phyloP scores from a whole-genome alignment of 2,113 vertebrate genomes.

The Brachionichthys hirsutus region DNA sequence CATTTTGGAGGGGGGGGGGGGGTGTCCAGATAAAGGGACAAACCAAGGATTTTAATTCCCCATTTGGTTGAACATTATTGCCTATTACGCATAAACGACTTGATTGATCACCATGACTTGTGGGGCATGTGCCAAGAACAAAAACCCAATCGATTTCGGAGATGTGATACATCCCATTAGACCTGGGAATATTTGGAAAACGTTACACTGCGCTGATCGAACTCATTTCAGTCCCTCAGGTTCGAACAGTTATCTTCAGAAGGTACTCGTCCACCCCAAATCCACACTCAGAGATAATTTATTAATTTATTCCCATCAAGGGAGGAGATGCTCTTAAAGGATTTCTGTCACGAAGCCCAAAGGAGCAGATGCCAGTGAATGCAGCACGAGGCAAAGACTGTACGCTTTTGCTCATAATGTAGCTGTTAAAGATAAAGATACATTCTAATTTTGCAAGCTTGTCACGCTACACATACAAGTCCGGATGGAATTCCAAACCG shows the following conservation, averaged over 20 bases:
- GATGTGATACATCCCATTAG: no score
- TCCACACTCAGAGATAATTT: background rate
- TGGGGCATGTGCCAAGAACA: no score
- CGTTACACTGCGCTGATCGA: background rate
- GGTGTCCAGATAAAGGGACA: no score
- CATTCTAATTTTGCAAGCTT: background rate
- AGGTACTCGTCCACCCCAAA: conserved; percentile 7
- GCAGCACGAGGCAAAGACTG: background rate
- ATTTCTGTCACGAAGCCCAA: background rate
- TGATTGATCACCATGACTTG: no score
- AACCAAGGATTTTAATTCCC: no score
- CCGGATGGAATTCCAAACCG: background rate
- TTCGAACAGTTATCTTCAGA: conserved; percentile 1
- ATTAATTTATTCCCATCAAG: no score
- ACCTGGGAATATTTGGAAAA: no score
- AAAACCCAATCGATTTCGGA: no score
- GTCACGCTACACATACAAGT: background rate
- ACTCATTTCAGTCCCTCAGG: conserved; percentile 3
- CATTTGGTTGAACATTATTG: no score
- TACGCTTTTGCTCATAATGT: background rate
- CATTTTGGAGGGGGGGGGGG: no score
- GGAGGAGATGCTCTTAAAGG: background rate
- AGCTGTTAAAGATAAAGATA: no score
- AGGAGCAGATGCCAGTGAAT: background rate
- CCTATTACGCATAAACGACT: no score